Base-by-base conservation (phyloP, 2,113 vertebrate genomes). In the Stegastes partitus region DNA sequence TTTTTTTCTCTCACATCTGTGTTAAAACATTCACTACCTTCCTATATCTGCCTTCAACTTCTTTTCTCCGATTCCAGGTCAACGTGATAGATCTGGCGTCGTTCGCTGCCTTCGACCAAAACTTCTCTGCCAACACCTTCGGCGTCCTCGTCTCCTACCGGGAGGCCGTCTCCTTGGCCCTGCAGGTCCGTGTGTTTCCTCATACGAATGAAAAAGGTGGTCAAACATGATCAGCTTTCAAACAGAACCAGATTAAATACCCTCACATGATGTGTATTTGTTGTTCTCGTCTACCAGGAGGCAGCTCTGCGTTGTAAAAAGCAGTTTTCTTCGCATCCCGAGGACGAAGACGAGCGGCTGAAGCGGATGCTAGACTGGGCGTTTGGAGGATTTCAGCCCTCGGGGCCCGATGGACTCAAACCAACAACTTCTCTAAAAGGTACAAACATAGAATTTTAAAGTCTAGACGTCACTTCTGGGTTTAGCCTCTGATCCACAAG, bases 311-410 rank as follows among this genome's bases (percentile, higher is more conserved):
- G 97, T 1, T 94, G 95, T 0, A 85, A 91, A 34, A 96, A 95
- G 85, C 87, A 80, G 0, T 98, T 98, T 65, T 23, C 94, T 2
- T 6, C 68, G 0, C 72, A 89, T 0, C 92, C 91, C 0, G 93
- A 94, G 25, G 51, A 75, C 28, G 42, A 11, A 12, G 84, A 93
- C 1, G 95, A 96, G 37, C 90, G 95, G 56, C 91, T 97, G 78
- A 94, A 91, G 79, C 92, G 93, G 64, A 95, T 98, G 96, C 16
- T 99, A 0, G 94, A 97, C 64, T 99, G 97, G 97, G 97, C 97
- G 0, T 80, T 95, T 0, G 92, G 88, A 0, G 97, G 96, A 31
- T 98, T 99, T 81, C 93, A 91, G 61, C 96, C 96, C 2, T 70
- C 83, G 0, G 96, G 96, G 0, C 44, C 93, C 0, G 94, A 95